Evolutionary conservation across 1,140 invertebrate genomes (phyloP), one percentile per base, ranked within the genome.

Genomic region (Oedothorax gibbosus): DNA sequence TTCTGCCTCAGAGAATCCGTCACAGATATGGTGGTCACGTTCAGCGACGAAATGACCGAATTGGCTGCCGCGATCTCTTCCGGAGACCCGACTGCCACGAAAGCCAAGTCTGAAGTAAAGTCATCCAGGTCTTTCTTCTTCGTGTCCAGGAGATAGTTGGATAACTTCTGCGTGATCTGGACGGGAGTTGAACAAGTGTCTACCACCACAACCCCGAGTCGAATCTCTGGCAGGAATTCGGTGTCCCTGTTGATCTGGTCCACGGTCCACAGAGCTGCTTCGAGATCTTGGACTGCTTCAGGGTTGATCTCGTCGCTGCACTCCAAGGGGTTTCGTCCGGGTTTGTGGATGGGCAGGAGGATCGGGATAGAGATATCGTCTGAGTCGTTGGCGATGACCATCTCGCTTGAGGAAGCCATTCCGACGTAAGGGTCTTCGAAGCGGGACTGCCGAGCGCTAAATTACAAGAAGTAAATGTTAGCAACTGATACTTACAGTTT

Each of bases 251-350:
- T 92, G 15, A 92, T 87, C 75, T 91, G 88, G 72, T 91, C 90
- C n/a, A 92, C 75, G 7, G 90, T 90, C 91, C 90, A 91, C 2
- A 90, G 86, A 7, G 91, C 88, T 1, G 91, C 91, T 87, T 92
- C 91, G 78, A 91, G 90, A 9, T 90, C 87, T 73, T 91, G 90
- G 87, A 91, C 89, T 0, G 88, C 86, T 71, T 89, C 90, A 9
- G 64, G n/a, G 57, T 87, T 87, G 15, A 87, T 62, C 49, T 82
- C 85, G 9, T 71, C 75, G 53, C 85, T 86, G 68, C 87, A 87
- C 50, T 86, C 78, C 2, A 87, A 51, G 75, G 88, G 87, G 49
- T 85, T 82, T 2, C 50, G 14, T 8, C 89, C 89, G 9, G 87
- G 71, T 69, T 88, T 75, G 57, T 89, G 89, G 14, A 90, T 86